A percentile compares a stretch with the other conserved stretches of the same genome.
Conservation (phyloP, 1,140 invertebrate species). For the Drosophila sulfurigaster region DNA sequence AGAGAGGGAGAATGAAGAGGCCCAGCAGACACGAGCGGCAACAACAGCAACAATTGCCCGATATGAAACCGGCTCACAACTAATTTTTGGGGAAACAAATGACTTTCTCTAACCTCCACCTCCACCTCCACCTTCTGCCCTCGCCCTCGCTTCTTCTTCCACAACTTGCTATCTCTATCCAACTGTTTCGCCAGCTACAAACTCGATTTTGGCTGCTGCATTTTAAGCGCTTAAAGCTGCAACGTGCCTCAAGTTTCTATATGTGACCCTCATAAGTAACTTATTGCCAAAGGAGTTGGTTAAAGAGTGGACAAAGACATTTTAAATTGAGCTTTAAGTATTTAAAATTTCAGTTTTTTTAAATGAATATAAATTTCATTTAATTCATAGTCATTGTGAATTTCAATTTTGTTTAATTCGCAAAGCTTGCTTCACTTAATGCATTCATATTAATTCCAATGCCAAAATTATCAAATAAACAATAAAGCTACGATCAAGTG, state of each 20-base stretch:
- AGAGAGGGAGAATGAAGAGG: not conserved
- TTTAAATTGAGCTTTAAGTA: no score
- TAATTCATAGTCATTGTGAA: no score
- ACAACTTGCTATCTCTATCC: not conserved
- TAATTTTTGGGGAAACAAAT: conserved; percentile 76
- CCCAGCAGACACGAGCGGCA: conserved; percentile 59
- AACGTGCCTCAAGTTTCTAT: not conserved
- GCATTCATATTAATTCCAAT: no score
- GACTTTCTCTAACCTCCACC: conserved; percentile 44
- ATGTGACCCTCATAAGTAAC: no score
- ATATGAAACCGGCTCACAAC: conserved; percentile 73
- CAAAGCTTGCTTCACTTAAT: no score
- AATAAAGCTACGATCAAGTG: no score
- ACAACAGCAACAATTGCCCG: conserved; percentile 61
- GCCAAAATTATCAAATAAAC: no score
- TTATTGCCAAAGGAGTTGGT: no score
- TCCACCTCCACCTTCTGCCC: not conserved
- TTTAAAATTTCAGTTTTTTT: no score
- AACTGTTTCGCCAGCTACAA: not conserved
- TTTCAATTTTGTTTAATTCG: no score
- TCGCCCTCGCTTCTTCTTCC: not conserved
- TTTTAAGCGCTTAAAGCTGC: conserved; percentile 10
- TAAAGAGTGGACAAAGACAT: no score
- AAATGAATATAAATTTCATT: no score
- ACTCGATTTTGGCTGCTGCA: not conserved